Base-by-base conservation (phyloP, 2,888 invertebrate species). In the Drosophila atripex region DNA sequence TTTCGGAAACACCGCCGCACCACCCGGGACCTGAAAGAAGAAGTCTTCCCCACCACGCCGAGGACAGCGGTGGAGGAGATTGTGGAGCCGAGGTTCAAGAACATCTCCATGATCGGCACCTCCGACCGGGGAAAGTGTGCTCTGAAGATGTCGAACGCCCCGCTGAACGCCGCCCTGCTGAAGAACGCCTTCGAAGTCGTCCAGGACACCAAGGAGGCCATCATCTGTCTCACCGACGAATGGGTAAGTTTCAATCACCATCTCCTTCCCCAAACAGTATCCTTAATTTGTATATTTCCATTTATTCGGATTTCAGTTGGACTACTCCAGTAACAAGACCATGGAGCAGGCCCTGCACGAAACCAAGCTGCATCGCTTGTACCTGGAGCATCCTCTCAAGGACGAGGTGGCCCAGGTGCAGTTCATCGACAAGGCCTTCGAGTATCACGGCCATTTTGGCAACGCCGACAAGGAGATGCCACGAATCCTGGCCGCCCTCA, bases 401-500 rank as follows among this genome's bases (percentile, higher is more conserved):
- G n/a, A 21, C 1, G 63, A 52, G 11, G 51, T 50, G 0, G 39
- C 30, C 0, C 47, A 21, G 0, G 54, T 21, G 0, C 9, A 8
- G 0, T 11, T 46, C 25, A 11, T 23, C 0, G 11, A n/a, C 1
- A 12, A 18, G 6, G 47, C 35, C 12, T 70, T 61, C 14, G 1
- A 11, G 12, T 55, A 41, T 11, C 3, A 14, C 1, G 51, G 41
- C 0, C 4, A 14, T 9, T 21, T 53, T 0, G n/a, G 35, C 9
- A 12, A 11, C 28, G 6, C 70, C 0, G 28, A 43, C 2, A 30
- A 50, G 4, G 78, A 89, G 61, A 32, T 89, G 16, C 46, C 49
- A 0, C 64, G 72, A 0, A 86, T 89, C 0, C 30, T 76, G 4
- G 35, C 59, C 3, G 73, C 88, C 4, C 69, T 89, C 3, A 41